These are phyloP conservation scores for Acanthosepion pharaonis DNA, from an alignment of 2,888 invertebrate genomes.

Conservation along the genomic window DNA sequence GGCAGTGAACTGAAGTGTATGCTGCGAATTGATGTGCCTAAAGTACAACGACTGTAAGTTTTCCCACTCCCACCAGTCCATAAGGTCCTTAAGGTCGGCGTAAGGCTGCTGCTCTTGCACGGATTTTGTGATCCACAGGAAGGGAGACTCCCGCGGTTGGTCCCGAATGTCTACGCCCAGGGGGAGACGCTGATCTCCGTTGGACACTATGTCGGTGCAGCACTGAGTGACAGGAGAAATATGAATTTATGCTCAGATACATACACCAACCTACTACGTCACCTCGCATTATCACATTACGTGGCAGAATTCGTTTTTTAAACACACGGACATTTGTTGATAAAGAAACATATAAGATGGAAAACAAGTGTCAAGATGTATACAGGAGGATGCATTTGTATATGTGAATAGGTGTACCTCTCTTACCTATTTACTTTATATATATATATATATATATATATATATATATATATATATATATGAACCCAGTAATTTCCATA, in stretches of 20 bases:
- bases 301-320: not conserved
- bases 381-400: not conserved
- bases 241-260: not conserved
- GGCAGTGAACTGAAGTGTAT: not conserved
- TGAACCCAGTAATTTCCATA: not conserved
- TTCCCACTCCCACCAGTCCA: slow-evolving; percentile 41
- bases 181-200: not conserved
- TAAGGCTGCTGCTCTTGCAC: slow-evolving; percentile 24
- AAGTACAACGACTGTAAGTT: slow-evolving; percentile 37
- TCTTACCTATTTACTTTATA: too few relatives aligned
- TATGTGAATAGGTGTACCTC: not conserved
- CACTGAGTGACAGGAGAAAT: slow-evolving; percentile 39
- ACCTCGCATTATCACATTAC: not conserved
- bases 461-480: not conserved
- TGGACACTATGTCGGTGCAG: not conserved
- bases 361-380: not conserved
- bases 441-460: too few relatives aligned
- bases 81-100: slow-evolving; percentile 10
- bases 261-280: not conserved
- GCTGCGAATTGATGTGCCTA: not conserved
- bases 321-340: not conserved
- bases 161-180: slow-evolving; percentile 25
- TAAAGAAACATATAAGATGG: not conserved
- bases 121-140: slow-evolving; percentile 39
- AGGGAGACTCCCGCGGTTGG: not conserved